Evolutionary conservation across 2,113 vertebrate species (phyloP), one percentile per base, ranked within the genome.

Genomic region (Spea multiplicata): DNA sequence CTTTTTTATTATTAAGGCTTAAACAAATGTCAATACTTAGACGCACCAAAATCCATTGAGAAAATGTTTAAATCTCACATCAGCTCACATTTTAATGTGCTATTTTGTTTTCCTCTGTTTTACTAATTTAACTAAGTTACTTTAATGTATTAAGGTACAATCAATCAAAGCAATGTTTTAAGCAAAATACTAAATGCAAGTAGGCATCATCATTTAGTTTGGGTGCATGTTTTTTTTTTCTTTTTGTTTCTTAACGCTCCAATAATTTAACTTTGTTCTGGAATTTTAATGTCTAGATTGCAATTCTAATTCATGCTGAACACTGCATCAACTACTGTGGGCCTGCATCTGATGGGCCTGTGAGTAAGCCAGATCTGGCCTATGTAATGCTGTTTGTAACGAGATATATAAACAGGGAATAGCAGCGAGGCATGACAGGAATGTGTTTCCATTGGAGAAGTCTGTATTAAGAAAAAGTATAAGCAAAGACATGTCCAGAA

Each of bases 371-470:
- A 88, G 83, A 88, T 91, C 90, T 82, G 81, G 89, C 88, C 93
- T 89, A 86, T 93, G 93, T 95, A 95, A 95, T 92, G 86, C 89
- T 94, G 91, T 96, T 95, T 96, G 93, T 94, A 96, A 96, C 94
- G 94, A 93, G 95, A 94, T 97, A 96, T 96, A 92, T 94, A 98
- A 99, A 97, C 96, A 95, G 89, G 89, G 93, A 95, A 94, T 91
- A 92, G 94, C 96, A 97, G 91, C 89, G 94, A 97, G 94, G 96
- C 96, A 98, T 97, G 94, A 93, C 94, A 95, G 91, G 95, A 96
- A 96, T 98, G 95, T 97, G 94, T 97, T 99, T 96, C 95, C 90
- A 96, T 94, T 98, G 96, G 95, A 97, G 88, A 91, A 94, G 91
- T 87, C 87, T 83, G 86, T 87, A 87, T 86, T 88, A 91, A 89